phyloP scores from a whole-genome alignment of 92 coral and sea anemone genomes.

The Meandrina meandrites region DNA sequence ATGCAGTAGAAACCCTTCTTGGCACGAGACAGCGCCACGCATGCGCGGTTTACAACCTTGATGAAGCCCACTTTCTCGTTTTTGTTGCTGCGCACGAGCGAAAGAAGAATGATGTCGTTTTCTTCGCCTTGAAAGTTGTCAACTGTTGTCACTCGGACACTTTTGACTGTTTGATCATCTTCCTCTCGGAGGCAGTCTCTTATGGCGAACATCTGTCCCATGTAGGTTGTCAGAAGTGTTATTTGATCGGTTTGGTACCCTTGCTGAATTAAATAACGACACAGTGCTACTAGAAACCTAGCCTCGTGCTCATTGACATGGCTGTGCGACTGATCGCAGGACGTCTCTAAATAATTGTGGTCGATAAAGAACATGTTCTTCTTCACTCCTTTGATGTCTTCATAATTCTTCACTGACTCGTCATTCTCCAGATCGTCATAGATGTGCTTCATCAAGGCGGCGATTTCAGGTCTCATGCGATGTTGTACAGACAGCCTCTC shows the following conservation, averaged over 20 bases:
- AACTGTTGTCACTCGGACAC: conserved; percentile 68
- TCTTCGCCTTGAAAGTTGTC: conserved; percentile 87
- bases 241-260: conserved; percentile 57
- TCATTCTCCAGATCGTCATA: conserved; percentile 75
- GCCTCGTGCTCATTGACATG: conserved; percentile 77
- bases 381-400: conserved; percentile 75
- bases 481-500: conserved; percentile 85
- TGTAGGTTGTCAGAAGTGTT: conserved; percentile 73
- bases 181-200: conserved; percentile 57
- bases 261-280: conserved; percentile 68
- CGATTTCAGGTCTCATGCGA: conserved; percentile 95
- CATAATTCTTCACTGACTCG: conserved; percentile 68
- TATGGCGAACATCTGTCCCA: conserved; percentile 63
- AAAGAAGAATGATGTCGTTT: conserved; percentile 72
- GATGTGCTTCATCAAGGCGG: conserved; percentile 80
- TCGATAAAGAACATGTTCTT: conserved; percentile 77
- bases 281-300: conserved; percentile 62
- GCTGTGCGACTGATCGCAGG: conserved; percentile 70
- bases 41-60: conserved; percentile 72
- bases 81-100: conserved; percentile 80
- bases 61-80: conserved; percentile 69
- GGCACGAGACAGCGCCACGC: conserved; percentile 84
- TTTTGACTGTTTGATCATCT: conserved; percentile 26
- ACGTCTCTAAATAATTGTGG: conserved; percentile 62
- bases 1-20: conserved; percentile 69